These are phyloP conservation scores for Potamarius usumacintae DNA, from an alignment of 2,113 vertebrate species.

Conservation along the genomic window DNA sequence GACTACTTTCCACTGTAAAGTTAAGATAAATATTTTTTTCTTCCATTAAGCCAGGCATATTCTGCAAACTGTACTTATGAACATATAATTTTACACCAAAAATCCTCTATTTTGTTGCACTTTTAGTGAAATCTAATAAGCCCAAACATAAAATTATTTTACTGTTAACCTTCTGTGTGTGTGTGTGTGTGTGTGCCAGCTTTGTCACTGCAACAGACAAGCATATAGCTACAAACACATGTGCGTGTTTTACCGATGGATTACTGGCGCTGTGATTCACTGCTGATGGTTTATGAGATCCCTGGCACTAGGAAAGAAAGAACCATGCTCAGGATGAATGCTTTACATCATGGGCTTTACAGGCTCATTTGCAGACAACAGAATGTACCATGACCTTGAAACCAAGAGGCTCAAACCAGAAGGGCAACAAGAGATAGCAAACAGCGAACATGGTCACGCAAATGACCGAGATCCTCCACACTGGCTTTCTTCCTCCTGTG, in stretches of 20 bases:
- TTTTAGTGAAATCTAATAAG: constrained; percentile 68
- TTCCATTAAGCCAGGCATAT: constrained; percentile 61
- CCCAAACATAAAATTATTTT: constrained; percentile 49
- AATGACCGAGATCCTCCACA: constrained; percentile 3
- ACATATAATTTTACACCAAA: constrained; percentile 70
- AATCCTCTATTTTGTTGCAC: constrained; percentile 61
- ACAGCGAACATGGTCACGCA: constrained; percentile 17
- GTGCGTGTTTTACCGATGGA: constrained; percentile 60
- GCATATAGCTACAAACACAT: constrained; percentile 42
- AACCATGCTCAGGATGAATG: constrained; percentile 43
- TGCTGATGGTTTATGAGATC: constrained; percentile 63
- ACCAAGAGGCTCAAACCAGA: constrained; percentile 43
- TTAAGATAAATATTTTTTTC: constrained; percentile 65
- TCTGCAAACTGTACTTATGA: constrained; percentile 62
- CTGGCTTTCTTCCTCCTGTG: neutral
- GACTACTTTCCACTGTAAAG: constrained; percentile 59
- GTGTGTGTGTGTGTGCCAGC: neutral
- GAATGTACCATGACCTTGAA: constrained; percentile 59
- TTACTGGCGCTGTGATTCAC: constrained; percentile 67
- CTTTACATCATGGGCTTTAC: constrained; percentile 54
- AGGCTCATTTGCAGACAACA: constrained; percentile 56
- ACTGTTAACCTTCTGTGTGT: neutral
- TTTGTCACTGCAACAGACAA: constrained; percentile 27
- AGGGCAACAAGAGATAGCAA: neutral
- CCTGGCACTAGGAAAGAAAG: constrained; percentile 62